Percentiles rank a stretch among this genome's conserved stretches.
Evolutionary conservation across 2,888 invertebrate species (phyloP).

Genomic region (Schizaphis graminum): DNA sequence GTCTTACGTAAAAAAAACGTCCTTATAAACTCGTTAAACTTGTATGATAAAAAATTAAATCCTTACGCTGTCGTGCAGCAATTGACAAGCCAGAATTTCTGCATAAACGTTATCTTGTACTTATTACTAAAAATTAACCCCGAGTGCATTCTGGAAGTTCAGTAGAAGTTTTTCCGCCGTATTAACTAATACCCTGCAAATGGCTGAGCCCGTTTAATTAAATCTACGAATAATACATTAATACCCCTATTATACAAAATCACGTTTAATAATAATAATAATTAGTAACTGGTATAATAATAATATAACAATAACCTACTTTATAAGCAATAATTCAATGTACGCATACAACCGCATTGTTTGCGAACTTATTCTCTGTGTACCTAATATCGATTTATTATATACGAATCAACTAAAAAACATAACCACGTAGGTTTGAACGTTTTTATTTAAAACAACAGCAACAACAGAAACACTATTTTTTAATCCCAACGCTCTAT

Average conservation of each 20-base stretch:
- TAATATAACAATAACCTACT: slow-evolving; percentile 5
- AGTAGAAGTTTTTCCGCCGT: background rate
- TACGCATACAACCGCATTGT: background rate
- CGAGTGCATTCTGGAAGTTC: background rate
- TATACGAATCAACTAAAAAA: background rate
- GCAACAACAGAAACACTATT: background rate
- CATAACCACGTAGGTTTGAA: slow-evolving; percentile 18
- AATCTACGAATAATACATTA: slow-evolving; percentile 1
- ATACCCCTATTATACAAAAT: background rate
- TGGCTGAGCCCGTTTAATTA: slow-evolving; percentile 24
- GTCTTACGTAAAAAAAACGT: background rate
- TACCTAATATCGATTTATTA: background rate
- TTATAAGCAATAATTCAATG: slow-evolving; percentile 3
- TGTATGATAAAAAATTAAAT: background rate
- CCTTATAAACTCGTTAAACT: background rate
- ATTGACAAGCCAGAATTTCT: background rate
- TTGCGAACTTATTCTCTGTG: background rate
- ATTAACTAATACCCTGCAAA: background rate
- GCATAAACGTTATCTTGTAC: background rate
- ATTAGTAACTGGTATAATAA: slow-evolving; percentile 17
- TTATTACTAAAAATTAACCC: background rate
- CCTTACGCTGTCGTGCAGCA: background rate
- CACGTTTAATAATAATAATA: slow-evolving; percentile 8
- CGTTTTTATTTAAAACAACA: background rate
- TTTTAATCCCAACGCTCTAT: slow-evolving; percentile 3